Conservation (phyloP, 2,888 invertebrate species). For the Mamestra brassicae region DNA sequence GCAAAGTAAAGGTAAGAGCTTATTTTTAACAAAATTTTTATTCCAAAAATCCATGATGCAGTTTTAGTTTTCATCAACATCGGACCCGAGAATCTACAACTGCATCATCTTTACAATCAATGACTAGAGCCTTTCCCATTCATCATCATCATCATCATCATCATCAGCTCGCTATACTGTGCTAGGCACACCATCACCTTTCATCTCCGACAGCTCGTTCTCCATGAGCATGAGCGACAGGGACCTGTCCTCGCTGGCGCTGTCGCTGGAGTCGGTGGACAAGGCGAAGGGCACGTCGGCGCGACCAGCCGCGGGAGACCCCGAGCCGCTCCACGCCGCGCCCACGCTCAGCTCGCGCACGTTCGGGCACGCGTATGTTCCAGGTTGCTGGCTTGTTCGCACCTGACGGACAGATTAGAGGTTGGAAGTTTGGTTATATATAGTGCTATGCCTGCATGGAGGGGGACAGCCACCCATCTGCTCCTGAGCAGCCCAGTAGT, state of each 20-base stretch:
- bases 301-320: constrained; percentile 94
- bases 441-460: too few species aligned
- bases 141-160: too few species aligned
- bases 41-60: too few species aligned
- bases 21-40: too few species aligned
- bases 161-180: not conserved
- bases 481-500: too few species aligned
- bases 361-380: constrained; percentile 91
- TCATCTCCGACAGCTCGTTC: constrained; percentile 90
- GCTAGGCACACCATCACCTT: constrained; percentile 68
- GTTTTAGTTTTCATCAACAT: too few species aligned
- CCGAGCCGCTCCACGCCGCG: constrained; percentile 92
- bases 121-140: too few species aligned
- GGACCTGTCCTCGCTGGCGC: constrained; percentile 95
- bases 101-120: too few species aligned
- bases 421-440: too few species aligned
- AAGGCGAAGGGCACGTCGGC: constrained; percentile 93
- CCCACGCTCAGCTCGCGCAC: constrained; percentile 83
- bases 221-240: constrained; percentile 94
- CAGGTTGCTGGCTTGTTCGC: constrained; percentile 63
- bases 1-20: too few species aligned
- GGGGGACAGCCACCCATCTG: too few species aligned
- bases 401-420: constrained; percentile 18
- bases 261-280: constrained; percentile 98
- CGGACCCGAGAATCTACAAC: too few species aligned